These are phyloP conservation scores for Sycophaga agraensis DNA, from an alignment of 1,140 invertebrate genomes.

Conservation along the genomic window DNA sequence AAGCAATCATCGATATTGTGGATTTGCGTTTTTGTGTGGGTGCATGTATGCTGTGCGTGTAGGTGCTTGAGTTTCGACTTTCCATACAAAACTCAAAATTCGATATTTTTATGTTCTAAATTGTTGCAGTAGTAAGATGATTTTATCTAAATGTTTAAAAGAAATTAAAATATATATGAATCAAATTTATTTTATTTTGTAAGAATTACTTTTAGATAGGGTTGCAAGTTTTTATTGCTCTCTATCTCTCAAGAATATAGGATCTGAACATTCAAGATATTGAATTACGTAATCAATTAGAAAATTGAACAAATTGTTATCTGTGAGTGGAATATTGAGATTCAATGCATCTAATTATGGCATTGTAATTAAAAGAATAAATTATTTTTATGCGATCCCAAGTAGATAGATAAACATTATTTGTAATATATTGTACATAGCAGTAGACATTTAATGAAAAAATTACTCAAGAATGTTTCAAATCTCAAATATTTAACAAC, in stretches of 20 bases:
- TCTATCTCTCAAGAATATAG: too few species aligned
- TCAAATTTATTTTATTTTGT: not conserved
- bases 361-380: slow-evolving; percentile 31
- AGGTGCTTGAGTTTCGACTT: slow-evolving; percentile 17
- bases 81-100: not conserved
- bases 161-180: not conserved
- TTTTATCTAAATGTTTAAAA: not conserved
- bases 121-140: not conserved
- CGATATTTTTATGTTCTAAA: not conserved
- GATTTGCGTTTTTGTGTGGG: not conserved
- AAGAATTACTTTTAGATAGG: too few species aligned
- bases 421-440: slow-evolving; percentile 57
- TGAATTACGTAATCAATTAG: not conserved
- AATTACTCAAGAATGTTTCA: slow-evolving; percentile 18
- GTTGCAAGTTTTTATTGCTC: too few species aligned
- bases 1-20: slow-evolving; percentile 16
- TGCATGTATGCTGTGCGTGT: slow-evolving; percentile 7
- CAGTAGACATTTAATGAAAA: slow-evolving; percentile 40
- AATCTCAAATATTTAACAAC: slow-evolving; percentile 28
- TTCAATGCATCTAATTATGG: slow-evolving; percentile 12
- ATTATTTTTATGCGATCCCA: slow-evolving; percentile 42
- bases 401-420: slow-evolving; percentile 44
- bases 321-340: not conserved
- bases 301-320: not conserved
- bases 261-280: not conserved